A percentile compares a stretch with the other conserved stretches of the same genome.
Evolutionary conservation across 2,113 vertebrate species (phyloP).

Genomic region (Atlantisia rogersi): DNA sequence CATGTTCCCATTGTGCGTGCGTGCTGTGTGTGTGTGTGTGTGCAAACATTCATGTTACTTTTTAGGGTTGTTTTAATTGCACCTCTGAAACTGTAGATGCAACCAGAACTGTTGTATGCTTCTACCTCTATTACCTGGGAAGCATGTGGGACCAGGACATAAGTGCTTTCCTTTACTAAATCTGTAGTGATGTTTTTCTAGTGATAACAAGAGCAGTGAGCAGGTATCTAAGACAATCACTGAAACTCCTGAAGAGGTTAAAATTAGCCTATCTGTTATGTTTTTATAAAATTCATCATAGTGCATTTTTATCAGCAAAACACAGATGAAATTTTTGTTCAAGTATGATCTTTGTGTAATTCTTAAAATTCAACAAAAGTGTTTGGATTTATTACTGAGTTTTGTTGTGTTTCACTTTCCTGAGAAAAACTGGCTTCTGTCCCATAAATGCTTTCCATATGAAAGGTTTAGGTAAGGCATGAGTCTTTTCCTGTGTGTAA

Average conservation of each 20-base stretch:
- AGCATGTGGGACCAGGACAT: background rate
- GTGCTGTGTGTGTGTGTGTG: background rate
- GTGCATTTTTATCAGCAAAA: background rate
- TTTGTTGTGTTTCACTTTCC: conserved; percentile 3
- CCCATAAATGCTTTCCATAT: background rate
- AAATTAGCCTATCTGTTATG: background rate
- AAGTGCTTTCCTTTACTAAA: background rate
- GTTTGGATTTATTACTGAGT: background rate
- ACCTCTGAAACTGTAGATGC: background rate
- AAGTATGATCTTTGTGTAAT: background rate
- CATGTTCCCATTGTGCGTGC: background rate
- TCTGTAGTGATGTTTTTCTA: background rate
- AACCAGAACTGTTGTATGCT: background rate
- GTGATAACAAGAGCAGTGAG: background rate
- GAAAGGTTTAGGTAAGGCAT: background rate
- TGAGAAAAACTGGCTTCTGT: background rate
- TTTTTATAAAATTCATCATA: background rate
- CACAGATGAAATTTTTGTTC: background rate
- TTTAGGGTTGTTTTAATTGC: background rate
- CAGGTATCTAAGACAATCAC: background rate
- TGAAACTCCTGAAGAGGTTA: background rate
- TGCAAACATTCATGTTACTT: background rate
- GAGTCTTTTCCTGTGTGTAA: background rate
- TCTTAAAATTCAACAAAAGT: background rate
- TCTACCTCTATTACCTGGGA: background rate